Conservation (phyloP, 2,888 invertebrate species). For the Ormyrus rosae region DNA sequence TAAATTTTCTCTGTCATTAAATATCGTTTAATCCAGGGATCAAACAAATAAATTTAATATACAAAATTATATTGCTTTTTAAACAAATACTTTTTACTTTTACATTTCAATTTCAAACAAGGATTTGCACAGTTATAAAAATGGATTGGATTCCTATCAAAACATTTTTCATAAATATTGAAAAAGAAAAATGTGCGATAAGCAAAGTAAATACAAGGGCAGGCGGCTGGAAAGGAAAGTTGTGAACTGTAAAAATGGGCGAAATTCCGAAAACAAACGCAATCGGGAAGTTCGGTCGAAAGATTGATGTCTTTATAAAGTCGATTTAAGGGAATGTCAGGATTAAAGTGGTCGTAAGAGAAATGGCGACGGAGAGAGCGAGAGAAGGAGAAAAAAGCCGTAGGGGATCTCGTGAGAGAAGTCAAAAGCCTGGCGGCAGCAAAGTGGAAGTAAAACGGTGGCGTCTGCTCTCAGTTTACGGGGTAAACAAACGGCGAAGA, state of each 20-base stretch:
- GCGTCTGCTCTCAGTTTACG: constrained; percentile 51
- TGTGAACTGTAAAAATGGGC: background rate
- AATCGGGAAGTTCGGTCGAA: constrained; percentile 13
- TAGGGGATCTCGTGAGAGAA: constrained; percentile 28
- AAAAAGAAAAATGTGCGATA: no score
- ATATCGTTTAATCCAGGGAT: no score
- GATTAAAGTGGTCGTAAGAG: constrained; percentile 12
- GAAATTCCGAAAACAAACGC: constrained; percentile 8
- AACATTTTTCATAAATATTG: no score
- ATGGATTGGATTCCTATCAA: no score
- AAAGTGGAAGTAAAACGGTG: constrained; percentile 46
- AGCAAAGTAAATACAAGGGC: no score
- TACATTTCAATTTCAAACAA: no score
- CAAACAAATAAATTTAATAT: no score
- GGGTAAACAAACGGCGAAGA: constrained; percentile 45
- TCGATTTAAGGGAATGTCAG: constrained; percentile 32
- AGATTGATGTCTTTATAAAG: constrained; percentile 42
- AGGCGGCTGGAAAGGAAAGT: no score
- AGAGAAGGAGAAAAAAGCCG: background rate
- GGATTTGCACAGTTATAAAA: no score
- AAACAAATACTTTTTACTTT: no score
- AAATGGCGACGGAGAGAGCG: constrained; percentile 16
- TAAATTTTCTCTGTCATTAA: no score
- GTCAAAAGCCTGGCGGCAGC: constrained; percentile 46
- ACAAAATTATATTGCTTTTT: no score